These are phyloP conservation scores for Ophioderma brevispina DNA, from an alignment of 35 echinoderm and acorn worm species.

Conservation along the genomic window DNA sequence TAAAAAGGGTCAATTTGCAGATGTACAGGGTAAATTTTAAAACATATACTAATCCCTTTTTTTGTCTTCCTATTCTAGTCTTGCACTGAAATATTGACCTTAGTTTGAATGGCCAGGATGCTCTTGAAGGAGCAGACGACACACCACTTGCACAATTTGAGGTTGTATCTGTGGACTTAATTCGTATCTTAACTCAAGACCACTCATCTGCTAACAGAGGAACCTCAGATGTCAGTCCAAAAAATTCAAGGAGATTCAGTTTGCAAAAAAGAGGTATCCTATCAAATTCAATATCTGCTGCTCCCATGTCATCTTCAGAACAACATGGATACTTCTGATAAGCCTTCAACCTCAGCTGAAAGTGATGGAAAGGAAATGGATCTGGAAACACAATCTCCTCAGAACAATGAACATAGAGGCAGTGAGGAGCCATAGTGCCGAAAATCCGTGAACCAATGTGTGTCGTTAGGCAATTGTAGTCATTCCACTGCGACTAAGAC, in stretches of 20 bases:
- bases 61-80: too few relatives aligned
- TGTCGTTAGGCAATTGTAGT: constrained; percentile 47
- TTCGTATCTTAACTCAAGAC: constrained; percentile 45
- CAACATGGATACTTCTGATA: background rate
- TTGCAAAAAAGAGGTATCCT: background rate
- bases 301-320: background rate
- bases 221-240: background rate
- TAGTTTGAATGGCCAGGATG: constrained; percentile 84
- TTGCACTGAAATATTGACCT: too few relatives aligned
- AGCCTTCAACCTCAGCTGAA: background rate
- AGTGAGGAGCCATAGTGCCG: background rate
- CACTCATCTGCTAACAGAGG: background rate
- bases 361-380: background rate
- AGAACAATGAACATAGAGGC: background rate
- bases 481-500: constrained; percentile 59
- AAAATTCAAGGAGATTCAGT: too few relatives aligned
- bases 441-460: constrained; percentile 33
- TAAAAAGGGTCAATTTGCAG: too few relatives aligned
- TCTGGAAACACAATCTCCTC: background rate
- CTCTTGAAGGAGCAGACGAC: constrained; percentile 23
- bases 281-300: background rate
- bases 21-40: too few relatives aligned
- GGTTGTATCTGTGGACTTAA: constrained; percentile 80
- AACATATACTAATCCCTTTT: too few relatives aligned
- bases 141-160: constrained; percentile 43